These are phyloP conservation scores for Scaptomyza flava DNA, from an alignment of 2,888 invertebrate species.

Conservation along the genomic window DNA sequence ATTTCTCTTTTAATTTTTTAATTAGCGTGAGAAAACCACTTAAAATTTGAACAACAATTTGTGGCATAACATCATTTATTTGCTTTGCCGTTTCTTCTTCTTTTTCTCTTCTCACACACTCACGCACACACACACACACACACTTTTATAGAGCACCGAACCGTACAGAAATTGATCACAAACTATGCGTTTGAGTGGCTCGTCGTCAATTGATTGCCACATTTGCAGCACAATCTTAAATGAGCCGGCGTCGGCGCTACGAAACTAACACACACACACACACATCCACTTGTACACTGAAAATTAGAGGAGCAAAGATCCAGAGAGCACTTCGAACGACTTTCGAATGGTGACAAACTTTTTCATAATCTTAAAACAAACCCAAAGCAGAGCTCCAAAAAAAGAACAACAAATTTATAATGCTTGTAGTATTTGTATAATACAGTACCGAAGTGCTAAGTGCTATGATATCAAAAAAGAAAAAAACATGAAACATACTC, in stretches of 20 bases:
- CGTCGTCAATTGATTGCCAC: slow-evolving; percentile 53
- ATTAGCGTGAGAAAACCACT: slow-evolving; percentile 70
- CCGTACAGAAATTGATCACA: slow-evolving; percentile 30
- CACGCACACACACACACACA: slow-evolving; percentile 19
- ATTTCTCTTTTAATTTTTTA: slow-evolving; percentile 44
- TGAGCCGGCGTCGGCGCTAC: slow-evolving; percentile 21
- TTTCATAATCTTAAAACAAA: slow-evolving; percentile 15
- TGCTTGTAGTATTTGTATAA: slow-evolving; percentile 11
- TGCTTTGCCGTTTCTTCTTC: not conserved
- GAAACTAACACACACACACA: slow-evolving; percentile 6
- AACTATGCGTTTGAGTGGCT: slow-evolving; percentile 42
- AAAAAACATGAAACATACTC: slow-evolving; percentile 9
- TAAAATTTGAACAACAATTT: slow-evolving; percentile 6
- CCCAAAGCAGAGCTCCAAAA: slow-evolving; percentile 20
- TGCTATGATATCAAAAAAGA: slow-evolving; percentile 48
- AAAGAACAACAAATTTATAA: slow-evolving; percentile 8
- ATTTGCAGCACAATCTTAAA: slow-evolving; percentile 8
- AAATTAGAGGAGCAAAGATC: slow-evolving; percentile 33
- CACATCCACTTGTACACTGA: slow-evolving; percentile 6
- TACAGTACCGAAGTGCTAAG: slow-evolving; percentile 18
- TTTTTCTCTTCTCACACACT: slow-evolving; percentile 1
- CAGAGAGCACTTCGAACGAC: slow-evolving; percentile 8
- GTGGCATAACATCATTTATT: slow-evolving; percentile 3
- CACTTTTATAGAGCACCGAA: not conserved
- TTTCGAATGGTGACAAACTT: slow-evolving; percentile 43